These are phyloP conservation scores for Augochlora pura DNA, from an alignment of 1,140 invertebrate species.

Conservation along the genomic window DNA sequence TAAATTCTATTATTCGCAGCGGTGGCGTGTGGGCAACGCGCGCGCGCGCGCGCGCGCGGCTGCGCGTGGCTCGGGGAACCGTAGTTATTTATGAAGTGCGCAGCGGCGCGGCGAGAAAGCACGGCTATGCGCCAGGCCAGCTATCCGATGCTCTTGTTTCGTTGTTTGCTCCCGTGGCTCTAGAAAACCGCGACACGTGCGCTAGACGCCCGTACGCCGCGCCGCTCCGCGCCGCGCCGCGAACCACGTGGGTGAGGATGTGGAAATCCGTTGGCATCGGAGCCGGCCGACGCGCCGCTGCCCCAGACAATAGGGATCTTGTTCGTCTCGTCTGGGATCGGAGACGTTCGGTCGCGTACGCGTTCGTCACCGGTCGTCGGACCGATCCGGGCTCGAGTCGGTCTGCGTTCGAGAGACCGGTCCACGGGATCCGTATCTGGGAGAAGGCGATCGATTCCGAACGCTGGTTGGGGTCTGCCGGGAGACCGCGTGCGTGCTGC, in stretches of 20 bases:
- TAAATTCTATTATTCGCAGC: too few species aligned
- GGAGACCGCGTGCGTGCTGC: neutral
- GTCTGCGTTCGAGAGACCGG: too few species aligned
- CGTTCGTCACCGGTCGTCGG: neutral
- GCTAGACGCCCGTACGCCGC: slow-evolving; percentile 17
- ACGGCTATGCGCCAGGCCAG: neutral
- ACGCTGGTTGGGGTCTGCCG: too few species aligned
- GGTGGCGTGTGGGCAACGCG: neutral
- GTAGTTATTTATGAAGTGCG: slow-evolving; percentile 68
- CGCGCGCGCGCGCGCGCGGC: neutral
- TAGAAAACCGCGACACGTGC: slow-evolving; percentile 70
- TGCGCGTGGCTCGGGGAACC: slow-evolving; percentile 50
- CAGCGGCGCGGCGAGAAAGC: slow-evolving; percentile 1
- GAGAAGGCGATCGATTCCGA: too few species aligned
- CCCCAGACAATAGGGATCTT: slow-evolving; percentile 11
- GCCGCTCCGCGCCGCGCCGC: slow-evolving; percentile 4
- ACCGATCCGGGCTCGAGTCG: neutral
- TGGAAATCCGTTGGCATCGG: slow-evolving; percentile 10
- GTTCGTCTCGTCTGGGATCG: neutral
- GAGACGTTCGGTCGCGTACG: neutral
- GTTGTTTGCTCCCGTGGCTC: slow-evolving; percentile 61
- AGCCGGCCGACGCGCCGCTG: neutral
- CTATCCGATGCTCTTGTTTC: slow-evolving; percentile 72
- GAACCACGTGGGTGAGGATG: slow-evolving; percentile 32
- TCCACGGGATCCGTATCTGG: too few species aligned